phyloP scores from a whole-genome alignment of 2,888 invertebrate species.

The Calephelis perditalis region DNA sequence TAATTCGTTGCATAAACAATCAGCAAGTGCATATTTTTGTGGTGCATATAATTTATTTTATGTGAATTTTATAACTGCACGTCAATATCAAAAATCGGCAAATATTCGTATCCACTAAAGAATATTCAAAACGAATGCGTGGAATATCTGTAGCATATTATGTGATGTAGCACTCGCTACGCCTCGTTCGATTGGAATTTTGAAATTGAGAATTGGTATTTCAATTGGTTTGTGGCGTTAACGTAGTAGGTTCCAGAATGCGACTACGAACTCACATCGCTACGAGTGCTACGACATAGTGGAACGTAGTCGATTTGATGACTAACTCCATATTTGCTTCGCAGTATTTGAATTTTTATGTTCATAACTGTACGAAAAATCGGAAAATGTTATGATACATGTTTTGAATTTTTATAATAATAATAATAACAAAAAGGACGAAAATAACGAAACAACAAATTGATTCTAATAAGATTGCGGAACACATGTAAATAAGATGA shows the following conservation, averaged over 20 bases:
- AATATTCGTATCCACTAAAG: no score
- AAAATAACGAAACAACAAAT: no score
- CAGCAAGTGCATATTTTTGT: no score
- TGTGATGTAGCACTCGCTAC: constrained; percentile 41
- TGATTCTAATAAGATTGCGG: no score
- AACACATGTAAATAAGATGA: no score
- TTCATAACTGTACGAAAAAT: neutral
- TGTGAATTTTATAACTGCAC: neutral
- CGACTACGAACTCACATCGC: constrained; percentile 18
- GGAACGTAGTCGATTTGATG: constrained; percentile 8
- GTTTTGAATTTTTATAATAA: no score
- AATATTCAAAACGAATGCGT: constrained; percentile 27
- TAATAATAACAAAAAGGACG: no score
- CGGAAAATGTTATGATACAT: no score
- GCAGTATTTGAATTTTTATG: neutral
- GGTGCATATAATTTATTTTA: no score
- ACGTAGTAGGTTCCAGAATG: constrained; percentile 30
- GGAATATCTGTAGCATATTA: constrained; percentile 34
- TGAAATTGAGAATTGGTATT: constrained; percentile 54
- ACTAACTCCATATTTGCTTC: neutral
- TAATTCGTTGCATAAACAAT: no score
- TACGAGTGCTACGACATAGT: constrained; percentile 18
- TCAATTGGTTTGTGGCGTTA: constrained; percentile 55
- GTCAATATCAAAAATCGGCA: no score
- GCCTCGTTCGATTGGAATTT: constrained; percentile 47